Evolutionary conservation across 1,140 invertebrate species (phyloP).

Genomic region (Capitella teleta): DNA sequence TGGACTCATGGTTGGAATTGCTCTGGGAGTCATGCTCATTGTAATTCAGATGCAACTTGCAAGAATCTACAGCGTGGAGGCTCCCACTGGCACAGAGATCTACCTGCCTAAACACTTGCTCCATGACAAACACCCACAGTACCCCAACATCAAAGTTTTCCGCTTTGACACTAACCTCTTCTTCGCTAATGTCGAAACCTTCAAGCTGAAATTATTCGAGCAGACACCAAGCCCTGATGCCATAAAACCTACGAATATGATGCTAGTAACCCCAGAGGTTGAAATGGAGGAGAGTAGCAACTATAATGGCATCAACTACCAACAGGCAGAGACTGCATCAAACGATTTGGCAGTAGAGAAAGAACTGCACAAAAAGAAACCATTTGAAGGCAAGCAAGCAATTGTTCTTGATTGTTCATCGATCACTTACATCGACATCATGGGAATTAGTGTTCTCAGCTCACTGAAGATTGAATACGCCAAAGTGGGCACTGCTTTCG

Average conservation of each 20-base stretch:
- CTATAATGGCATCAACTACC: not conserved
- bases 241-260: slow-evolving; percentile 14
- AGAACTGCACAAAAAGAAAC: not conserved
- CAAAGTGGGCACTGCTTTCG: not conserved
- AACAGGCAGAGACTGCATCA: not conserved
- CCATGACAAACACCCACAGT: not conserved
- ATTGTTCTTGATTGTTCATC: slow-evolving; percentile 39
- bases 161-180: slow-evolving; percentile 44
- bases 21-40: not conserved
- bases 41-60: not conserved
- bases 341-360: not conserved
- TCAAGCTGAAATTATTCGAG: slow-evolving; percentile 16
- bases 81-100: not conserved
- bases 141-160: slow-evolving; percentile 40
- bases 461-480: slow-evolving; percentile 1
- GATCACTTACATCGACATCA: slow-evolving; percentile 41
- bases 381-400: not conserved
- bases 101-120: not conserved
- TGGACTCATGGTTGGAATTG: slow-evolving; percentile 32
- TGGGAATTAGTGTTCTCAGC: slow-evolving; percentile 36
- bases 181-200: slow-evolving; percentile 45
- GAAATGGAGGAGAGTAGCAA: not conserved
- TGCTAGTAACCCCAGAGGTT: not conserved
- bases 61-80: not conserved
- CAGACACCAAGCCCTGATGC: slow-evolving; percentile 10